Conservation (phyloP, 2,797 vertebrate genomes). For the Neosalanx taihuensis region DNA sequence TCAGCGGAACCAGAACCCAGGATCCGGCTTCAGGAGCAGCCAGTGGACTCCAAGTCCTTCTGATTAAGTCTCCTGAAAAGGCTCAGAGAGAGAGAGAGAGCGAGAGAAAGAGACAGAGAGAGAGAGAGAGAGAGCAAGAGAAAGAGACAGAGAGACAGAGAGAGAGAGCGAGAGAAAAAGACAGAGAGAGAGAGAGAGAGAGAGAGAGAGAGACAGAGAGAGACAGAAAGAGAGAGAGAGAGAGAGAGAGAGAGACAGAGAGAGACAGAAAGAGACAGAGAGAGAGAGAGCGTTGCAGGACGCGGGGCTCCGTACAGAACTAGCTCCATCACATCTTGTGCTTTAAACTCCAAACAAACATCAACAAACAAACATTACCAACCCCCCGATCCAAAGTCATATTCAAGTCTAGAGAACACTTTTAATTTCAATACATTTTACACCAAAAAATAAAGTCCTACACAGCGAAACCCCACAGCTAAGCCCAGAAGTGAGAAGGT, state of each 20-base stretch:
- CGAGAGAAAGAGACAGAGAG: too few species aligned
- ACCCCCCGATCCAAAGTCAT: conserved; percentile 37
- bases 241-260: background rate
- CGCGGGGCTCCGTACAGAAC: background rate
- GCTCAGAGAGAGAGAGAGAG: too few species aligned
- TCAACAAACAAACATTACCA: conserved; percentile 33
- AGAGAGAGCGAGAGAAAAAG: too few species aligned
- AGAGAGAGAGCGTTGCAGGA: background rate
- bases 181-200: too few species aligned
- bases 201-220: too few species aligned
- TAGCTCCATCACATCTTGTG: conserved; percentile 24
- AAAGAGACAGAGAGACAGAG: too few species aligned
- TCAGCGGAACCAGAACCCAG: too few species aligned
- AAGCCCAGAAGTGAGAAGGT: conserved; percentile 40
- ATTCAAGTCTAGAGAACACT: conserved; percentile 66
- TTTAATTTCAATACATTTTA: conserved; percentile 36
- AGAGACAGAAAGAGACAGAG: background rate
- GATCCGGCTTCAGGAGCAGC: too few species aligned
- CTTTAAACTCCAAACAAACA: conserved; percentile 27
- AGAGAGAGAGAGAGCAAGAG: too few species aligned
- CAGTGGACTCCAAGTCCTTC: background rate
- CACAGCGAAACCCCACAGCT: conserved; percentile 38
- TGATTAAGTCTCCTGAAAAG: conserved; percentile 10
- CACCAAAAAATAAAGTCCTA: conserved; percentile 34
- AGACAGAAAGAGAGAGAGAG: too few species aligned